Conservation (phyloP, 2,113 vertebrate genomes). For the Ptychochromis oligacanthus region DNA sequence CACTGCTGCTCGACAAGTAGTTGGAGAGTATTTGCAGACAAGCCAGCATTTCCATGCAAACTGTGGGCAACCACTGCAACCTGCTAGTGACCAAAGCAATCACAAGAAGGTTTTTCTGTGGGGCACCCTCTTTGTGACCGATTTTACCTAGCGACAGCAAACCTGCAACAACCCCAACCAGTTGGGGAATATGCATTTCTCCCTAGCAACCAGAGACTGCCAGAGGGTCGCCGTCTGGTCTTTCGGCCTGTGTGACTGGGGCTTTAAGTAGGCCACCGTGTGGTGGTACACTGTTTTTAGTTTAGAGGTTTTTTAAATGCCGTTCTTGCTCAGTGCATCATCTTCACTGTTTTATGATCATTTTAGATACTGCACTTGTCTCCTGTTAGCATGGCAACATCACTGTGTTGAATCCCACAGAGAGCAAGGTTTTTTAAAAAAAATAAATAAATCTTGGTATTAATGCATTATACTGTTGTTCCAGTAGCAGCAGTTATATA, state of each 20-base stretch:
- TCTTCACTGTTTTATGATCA: background rate
- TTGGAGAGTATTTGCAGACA: background rate
- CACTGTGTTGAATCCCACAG: background rate
- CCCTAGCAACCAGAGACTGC: background rate
- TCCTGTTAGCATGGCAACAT: background rate
- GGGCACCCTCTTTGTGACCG: background rate
- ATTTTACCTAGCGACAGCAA: background rate
- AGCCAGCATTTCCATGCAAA: background rate
- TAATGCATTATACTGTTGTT: background rate
- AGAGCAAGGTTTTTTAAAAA: background rate
- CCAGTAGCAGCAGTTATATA: background rate
- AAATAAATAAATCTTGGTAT: background rate
- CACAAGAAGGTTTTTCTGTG: background rate
- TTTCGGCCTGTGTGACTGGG: background rate
- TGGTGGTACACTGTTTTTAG: background rate
- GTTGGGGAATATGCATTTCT: background rate
- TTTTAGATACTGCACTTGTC: background rate
- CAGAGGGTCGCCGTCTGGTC: background rate
- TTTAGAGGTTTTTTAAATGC: background rate
- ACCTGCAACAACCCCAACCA: background rate
- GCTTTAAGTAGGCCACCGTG: accelerated
- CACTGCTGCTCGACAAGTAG: too few species aligned
- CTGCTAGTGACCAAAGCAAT: background rate
- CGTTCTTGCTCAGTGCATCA: background rate
- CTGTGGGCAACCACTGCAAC: background rate